phyloP scores from a whole-genome alignment of 2,888 invertebrate species.

The Nomada ferruginata region DNA sequence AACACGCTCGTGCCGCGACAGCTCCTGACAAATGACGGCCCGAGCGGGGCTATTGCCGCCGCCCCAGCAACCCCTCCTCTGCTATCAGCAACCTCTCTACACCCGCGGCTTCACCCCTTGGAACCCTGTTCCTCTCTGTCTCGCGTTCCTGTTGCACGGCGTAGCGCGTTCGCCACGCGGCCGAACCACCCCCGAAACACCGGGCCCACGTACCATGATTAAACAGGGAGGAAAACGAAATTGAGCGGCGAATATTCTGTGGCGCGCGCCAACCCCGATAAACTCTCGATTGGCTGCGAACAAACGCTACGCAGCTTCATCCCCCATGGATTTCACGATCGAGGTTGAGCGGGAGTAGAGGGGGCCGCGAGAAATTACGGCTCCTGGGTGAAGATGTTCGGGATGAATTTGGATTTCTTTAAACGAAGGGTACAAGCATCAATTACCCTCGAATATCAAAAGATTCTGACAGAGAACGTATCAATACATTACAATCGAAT shows the following conservation, averaged over 20 bases:
- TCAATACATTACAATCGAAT: no score
- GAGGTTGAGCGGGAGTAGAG: neutral
- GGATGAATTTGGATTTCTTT: no score
- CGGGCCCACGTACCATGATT: slow-evolving; percentile 77
- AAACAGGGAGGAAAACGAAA: slow-evolving; percentile 79
- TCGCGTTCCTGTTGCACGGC: slow-evolving; percentile 23
- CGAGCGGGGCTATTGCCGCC: slow-evolving; percentile 79
- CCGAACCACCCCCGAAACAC: slow-evolving; percentile 58
- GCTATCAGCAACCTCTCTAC: slow-evolving; percentile 48
- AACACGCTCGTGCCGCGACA: slow-evolving; percentile 84
- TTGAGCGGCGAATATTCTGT: slow-evolving; percentile 76
- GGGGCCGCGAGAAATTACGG: slow-evolving; percentile 5
- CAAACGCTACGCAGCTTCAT: slow-evolving; percentile 15
- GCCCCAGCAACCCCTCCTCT: slow-evolving; percentile 72
- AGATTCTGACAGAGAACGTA: no score
- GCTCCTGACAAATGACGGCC: slow-evolving; percentile 84
- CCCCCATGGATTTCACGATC: slow-evolving; percentile 15
- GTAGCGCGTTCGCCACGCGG: slow-evolving; percentile 27
- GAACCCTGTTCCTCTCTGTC: slow-evolving; percentile 28
- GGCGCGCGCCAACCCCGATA: slow-evolving; percentile 59
- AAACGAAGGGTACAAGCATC: no score
- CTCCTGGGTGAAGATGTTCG: neutral
- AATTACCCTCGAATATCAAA: no score
- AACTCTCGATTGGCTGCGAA: slow-evolving; percentile 67
- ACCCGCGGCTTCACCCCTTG: neutral